Percentiles rank a stretch among this genome's conserved stretches.
These are phyloP conservation scores for Reinhardtius hippoglossoides DNA, from an alignment of 2,113 vertebrate genomes.

Conservation along the genomic window DNA sequence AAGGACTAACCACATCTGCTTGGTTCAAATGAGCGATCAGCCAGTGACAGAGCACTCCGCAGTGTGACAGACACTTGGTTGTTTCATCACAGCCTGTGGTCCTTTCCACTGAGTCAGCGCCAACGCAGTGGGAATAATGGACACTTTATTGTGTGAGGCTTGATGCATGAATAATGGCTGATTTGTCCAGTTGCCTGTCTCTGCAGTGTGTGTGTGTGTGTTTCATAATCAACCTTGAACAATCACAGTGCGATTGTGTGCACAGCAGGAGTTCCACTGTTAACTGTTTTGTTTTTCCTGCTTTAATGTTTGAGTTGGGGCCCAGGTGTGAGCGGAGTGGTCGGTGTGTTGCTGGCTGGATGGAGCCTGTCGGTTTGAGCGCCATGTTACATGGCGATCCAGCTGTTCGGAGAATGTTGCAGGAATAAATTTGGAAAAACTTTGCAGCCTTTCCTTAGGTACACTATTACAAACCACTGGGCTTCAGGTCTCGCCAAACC, in stretches of 20 bases:
- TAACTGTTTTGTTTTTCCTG: constrained; percentile 10
- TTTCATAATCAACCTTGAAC: constrained; percentile 50
- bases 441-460: background rate
- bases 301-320: constrained; percentile 31
- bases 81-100: constrained; percentile 51
- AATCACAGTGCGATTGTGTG: constrained; percentile 3
- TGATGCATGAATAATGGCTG: constrained; percentile 52
- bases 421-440: constrained; percentile 1
- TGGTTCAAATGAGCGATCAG: constrained; percentile 47
- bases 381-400: background rate
- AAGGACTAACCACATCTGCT: constrained; percentile 37
- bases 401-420: background rate
- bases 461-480: no score
- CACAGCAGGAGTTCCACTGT: background rate
- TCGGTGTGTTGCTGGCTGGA: constrained; percentile 4
- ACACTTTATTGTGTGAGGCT: constrained; percentile 39
- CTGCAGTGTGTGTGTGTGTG: constrained; percentile 22
- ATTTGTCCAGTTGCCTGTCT: constrained; percentile 46
- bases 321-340: constrained; percentile 21
- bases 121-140: constrained; percentile 56
- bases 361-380: background rate
- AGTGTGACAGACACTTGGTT: constrained; percentile 45
- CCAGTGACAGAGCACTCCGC: constrained; percentile 38
- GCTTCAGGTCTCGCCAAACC: no score
- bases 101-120: constrained; percentile 41